Evolutionary conservation across 2,888 invertebrate species (phyloP).

Genomic region (Philonicus albiceps): DNA sequence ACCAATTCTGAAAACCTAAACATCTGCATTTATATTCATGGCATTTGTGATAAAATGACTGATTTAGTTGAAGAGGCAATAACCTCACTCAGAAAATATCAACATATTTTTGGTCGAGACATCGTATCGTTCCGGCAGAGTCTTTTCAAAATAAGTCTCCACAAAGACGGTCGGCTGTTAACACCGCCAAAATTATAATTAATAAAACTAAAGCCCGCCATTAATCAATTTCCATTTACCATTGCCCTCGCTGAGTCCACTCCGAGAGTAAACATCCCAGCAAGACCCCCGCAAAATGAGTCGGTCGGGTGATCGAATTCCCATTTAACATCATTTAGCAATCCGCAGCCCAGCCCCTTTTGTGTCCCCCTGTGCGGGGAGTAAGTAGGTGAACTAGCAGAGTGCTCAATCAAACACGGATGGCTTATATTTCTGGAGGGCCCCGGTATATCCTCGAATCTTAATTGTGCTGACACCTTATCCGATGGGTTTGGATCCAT

Average conservation of each 20-base stretch:
- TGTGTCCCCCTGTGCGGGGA: background rate
- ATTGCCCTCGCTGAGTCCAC: background rate
- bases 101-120: background rate
- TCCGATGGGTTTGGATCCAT: background rate
- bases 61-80: background rate
- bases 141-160: background rate
- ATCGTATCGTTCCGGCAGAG: background rate
- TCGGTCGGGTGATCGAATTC: conserved; percentile 41
- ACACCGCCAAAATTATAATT: conserved; percentile 29
- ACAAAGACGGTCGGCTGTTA: background rate
- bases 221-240: conserved; percentile 44
- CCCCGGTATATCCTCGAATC: background rate
- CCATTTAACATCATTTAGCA: conserved; percentile 42
- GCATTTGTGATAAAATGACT: background rate
- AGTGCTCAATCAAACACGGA: conserved; percentile 43
- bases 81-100: background rate
- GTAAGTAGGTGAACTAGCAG: conserved; percentile 12
- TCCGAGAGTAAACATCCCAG: conserved; percentile 1
- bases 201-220: conserved; percentile 40
- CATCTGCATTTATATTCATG: background rate
- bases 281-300: conserved; percentile 5
- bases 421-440: conserved; percentile 27
- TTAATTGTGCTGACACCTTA: conserved; percentile 41
- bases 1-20: no score
- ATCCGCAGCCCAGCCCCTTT: conserved; percentile 9